A percentile compares a stretch with the other conserved stretches of the same genome.
Evolutionary conservation across 2,888 invertebrate genomes (phyloP).

Genomic region (Cephus nigrinus): DNA sequence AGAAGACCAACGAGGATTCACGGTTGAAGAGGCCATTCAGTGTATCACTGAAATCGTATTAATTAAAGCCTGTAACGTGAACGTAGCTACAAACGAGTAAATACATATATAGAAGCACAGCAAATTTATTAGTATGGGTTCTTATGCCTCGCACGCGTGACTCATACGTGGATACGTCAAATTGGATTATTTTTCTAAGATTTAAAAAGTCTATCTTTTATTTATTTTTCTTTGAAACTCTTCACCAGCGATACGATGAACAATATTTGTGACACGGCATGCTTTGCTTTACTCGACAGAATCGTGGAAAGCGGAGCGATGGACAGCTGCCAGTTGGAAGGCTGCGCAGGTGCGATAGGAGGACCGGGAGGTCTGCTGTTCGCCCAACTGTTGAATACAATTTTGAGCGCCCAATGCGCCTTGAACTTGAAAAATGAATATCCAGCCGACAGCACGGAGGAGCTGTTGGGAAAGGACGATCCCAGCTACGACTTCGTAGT

Average conservation of each 20-base stretch:
- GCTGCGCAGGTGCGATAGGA: conserved; percentile 34
- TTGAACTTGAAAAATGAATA: conserved; percentile 70
- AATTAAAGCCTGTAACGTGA: not conserved
- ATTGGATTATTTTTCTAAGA: not conserved
- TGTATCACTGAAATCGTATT: not conserved
- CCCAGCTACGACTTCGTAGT: conserved; percentile 54
- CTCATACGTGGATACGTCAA: not conserved
- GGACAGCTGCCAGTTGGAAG: conserved; percentile 44
- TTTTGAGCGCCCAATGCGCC: conserved; percentile 73
- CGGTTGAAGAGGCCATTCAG: not conserved
- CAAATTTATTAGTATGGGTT: not conserved
- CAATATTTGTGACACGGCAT: no score
- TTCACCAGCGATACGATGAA: not conserved
- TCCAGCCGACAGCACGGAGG: conserved; percentile 69
- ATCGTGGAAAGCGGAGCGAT: conserved; percentile 21
- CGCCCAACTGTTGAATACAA: conserved; percentile 70
- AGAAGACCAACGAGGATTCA: not conserved
- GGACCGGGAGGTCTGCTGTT: conserved; percentile 66
- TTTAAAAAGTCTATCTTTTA: not conserved
- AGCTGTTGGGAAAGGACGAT: conserved; percentile 52
- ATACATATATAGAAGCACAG: not conserved
- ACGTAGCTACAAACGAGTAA: not conserved
- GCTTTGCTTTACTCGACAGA: not conserved
- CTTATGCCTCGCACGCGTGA: not conserved
- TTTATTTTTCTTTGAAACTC: not conserved